Base-by-base conservation (phyloP, 2,888 invertebrate species). In the Vandiemenella viatica region DNA sequence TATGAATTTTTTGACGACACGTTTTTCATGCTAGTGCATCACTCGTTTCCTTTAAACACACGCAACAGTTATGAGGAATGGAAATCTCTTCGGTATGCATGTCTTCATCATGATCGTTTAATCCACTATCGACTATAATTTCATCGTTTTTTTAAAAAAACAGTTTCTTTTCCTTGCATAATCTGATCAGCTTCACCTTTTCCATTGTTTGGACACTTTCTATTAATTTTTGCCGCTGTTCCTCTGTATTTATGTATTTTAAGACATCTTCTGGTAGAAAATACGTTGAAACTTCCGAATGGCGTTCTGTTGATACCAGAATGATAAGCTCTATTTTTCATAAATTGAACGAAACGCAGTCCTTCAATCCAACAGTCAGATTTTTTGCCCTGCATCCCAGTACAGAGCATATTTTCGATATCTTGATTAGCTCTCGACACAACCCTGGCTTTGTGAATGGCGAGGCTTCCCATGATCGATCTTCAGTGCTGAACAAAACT, bases 31-130 rank as follows among this genome's bases (percentile, higher is more conserved):
- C 16, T 10, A n/a, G 38, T 38, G 38, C 38, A 38, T 38, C 38
- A 38, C 38, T 38, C n/a, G 38, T 38, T 26, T 38, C 38, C 38
- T 38, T 38, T 38, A 38, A n/a, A 38, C 15, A n/a, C n/a, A 15
- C 38, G n/a, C 38, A 38, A 15, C 16, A 38, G 38, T 7, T 15
- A 38, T 10, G 10, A 38, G 38, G n/a, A 38, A 38, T 15, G 8
- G 38, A 15, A 38, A 38, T 38, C 16, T n/a, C 16, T 38, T 38
- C 38, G 8, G 5, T 38, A 38, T 10, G 38, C 38, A 38, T 15
- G 38, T 38, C 38, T n/a, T 38, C 38, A 38, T 38, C 38, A 38
- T 38, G 16, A 10, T 38, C 5, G 38, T 38, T 38, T 38, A 38
- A 38, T 38, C 38, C 38, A 10, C 38, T 15, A 38, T 38, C 38